phyloP scores from a whole-genome alignment of 2,888 invertebrate species.

The Ochropleura leucogaster region DNA sequence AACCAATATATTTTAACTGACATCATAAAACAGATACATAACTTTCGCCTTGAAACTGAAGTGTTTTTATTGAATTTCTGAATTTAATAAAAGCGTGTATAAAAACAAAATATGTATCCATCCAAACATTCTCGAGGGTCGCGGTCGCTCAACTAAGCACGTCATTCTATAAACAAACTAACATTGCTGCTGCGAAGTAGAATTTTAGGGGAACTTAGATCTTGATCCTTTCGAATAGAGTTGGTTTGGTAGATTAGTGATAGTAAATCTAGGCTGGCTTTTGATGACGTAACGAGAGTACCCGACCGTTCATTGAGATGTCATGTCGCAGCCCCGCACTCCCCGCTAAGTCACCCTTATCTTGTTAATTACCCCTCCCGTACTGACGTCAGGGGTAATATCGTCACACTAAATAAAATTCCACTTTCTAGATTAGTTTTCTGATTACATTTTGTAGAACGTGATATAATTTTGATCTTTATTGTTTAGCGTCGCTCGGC shows the following conservation, averaged over 20 bases:
- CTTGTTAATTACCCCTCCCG: conserved; percentile 69
- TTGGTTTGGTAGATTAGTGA: neutral
- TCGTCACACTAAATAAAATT: conserved; percentile 68
- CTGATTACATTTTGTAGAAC: conserved; percentile 20
- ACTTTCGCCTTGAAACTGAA: conserved; percentile 1
- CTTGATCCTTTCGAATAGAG: conserved; percentile 28
- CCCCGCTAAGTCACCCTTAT: conserved; percentile 62
- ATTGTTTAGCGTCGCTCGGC: conserved; percentile 2
- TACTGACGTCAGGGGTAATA: conserved; percentile 76
- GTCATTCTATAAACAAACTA: conserved; percentile 49
- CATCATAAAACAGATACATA: conserved; percentile 18
- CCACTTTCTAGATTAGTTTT: conserved; percentile 57
- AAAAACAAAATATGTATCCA: conserved; percentile 60
- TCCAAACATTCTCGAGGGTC: conserved; percentile 49
- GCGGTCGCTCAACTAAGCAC: conserved; percentile 55
- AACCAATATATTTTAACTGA: conserved; percentile 11
- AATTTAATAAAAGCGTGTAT: conserved; percentile 32
- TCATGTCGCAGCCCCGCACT: conserved; percentile 60
- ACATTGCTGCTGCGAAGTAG: conserved; percentile 3
- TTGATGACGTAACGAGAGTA: conserved; percentile 70
- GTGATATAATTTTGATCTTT: conserved; percentile 2
- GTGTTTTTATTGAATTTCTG: conserved; percentile 12
- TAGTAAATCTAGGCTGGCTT: conserved; percentile 29
- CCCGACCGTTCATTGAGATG: conserved; percentile 74
- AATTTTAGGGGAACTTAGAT: conserved; percentile 32